Conservation (phyloP, 2,113 vertebrate species). For the Cyprinodon tularosa region DNA sequence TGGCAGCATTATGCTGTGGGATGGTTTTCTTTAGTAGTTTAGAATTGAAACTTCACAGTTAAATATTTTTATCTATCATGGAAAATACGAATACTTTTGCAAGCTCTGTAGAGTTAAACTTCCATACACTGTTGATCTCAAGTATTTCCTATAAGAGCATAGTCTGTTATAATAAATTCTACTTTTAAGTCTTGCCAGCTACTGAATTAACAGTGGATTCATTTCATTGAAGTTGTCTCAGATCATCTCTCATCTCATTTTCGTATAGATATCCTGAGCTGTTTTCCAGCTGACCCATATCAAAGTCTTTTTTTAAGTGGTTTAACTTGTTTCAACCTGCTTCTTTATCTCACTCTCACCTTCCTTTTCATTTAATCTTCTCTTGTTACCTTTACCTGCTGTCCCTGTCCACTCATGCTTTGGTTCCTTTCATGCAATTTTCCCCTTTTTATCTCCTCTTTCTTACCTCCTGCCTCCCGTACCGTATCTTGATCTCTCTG, state of each 20-base stretch:
- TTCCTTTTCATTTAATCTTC: constrained; percentile 16
- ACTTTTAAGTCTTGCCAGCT: constrained; percentile 47
- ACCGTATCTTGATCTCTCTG: constrained; percentile 17
- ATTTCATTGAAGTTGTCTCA: constrained; percentile 31
- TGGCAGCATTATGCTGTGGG: too few species aligned
- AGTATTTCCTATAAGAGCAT: constrained; percentile 18
- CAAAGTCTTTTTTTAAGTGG: constrained; percentile 24
- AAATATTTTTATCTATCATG: too few species aligned
- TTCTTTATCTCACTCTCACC: neutral
- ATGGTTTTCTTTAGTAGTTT: too few species aligned
- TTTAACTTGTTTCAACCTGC: constrained; percentile 26
- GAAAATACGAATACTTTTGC: too few species aligned
- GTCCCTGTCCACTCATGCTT: constrained; percentile 5
- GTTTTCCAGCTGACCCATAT: constrained; percentile 42
- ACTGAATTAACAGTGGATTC: constrained; percentile 27
- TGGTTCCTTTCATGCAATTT: constrained; percentile 20
- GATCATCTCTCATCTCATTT: constrained; percentile 15
- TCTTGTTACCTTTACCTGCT: constrained; percentile 10
- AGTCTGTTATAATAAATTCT: neutral
- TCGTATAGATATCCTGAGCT: constrained; percentile 13
- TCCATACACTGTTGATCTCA: neutral
- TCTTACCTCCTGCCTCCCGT: constrained; percentile 1
- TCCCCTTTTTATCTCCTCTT: neutral
- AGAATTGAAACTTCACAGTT: too few species aligned
- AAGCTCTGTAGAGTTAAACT: neutral